Base-by-base conservation (phyloP, 2,888 invertebrate genomes). In the Strigamia transsilvanica region DNA sequence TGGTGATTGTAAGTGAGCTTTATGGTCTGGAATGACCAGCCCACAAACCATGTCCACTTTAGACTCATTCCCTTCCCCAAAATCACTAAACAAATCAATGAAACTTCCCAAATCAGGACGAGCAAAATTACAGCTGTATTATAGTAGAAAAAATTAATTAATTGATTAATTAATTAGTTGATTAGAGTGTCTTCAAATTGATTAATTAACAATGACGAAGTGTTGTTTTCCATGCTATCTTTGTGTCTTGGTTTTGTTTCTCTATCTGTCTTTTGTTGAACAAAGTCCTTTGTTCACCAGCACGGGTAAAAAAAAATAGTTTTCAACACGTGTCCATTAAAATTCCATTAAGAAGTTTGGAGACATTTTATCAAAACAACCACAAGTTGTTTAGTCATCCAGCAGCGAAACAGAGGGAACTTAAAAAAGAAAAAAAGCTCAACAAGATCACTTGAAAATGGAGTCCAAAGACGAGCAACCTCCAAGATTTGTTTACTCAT, bases 291-390 rank as follows among this genome's bases (percentile, higher is more conserved):
- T 46, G 46, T 46, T 46, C n/a, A 9, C 5, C 4, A 4, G 13
- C 46, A 46, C 1, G 12, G 12, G 5, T n/a, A n/a, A n/a, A n/a
- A 46, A 46, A 46, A 46, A n/a, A 46, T 4, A 38, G 9, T 46
- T 46, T 46, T 46, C 46, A 46, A 46, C 46, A 46, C 46, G 46
- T 46, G 46, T 46, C 46, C 46, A 46, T 46, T 46, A 46, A 46
- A 46, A 46, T 46, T 46, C 46, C 46, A 46, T 46, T 46, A 46
- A 12, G 46, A 46, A 46, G 46, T 46, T 46, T 46, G 46, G 46
- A 46, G 12, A 46, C 46, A n/a, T n/a, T 46, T 46, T 46, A n/a
- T 15, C 46, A 46, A 46, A 46, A 46, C 46, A 46, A 46, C 46
- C 46, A 46, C 46, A 12, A 46, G n/a, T 46, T 46, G 46, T 46